phyloP scores from a whole-genome alignment of 2,888 invertebrate genomes.

The Xestia xanthographa region DNA sequence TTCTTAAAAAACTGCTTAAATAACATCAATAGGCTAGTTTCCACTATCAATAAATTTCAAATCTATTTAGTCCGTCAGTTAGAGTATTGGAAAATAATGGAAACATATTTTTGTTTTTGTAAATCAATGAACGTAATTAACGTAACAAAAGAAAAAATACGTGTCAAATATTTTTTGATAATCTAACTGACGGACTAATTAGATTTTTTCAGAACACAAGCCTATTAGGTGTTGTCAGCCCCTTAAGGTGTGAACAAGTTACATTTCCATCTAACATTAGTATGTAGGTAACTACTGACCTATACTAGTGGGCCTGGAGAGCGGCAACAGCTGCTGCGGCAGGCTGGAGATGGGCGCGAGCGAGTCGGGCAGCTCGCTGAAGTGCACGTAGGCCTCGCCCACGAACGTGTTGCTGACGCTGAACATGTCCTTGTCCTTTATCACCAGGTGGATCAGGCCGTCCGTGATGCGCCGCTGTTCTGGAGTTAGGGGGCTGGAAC shows the following conservation, averaged over 20 bases:
- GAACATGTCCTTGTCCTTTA: slow-evolving; percentile 99
- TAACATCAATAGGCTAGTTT: too few species aligned
- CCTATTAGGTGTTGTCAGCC: too few species aligned
- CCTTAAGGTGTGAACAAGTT: neutral
- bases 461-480: slow-evolving; percentile 93
- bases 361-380: slow-evolving; percentile 93
- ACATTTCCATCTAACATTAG: neutral
- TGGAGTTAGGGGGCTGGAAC: slow-evolving; percentile 91
- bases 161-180: too few species aligned
- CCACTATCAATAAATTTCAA: too few species aligned
- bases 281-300: slow-evolving; percentile 82
- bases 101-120: too few species aligned
- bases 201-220: too few species aligned
- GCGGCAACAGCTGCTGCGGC: slow-evolving; percentile 93
- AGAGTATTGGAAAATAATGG: too few species aligned
- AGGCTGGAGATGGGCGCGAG: slow-evolving; percentile 91
- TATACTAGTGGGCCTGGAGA: slow-evolving; percentile 92
- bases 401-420: slow-evolving; percentile 98
- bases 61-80: too few species aligned
- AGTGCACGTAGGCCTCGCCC: slow-evolving; percentile 97
- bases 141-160: too few species aligned
- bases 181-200: too few species aligned
- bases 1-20: too few species aligned
- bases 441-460: slow-evolving; percentile 95
- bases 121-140: too few species aligned